A percentile compares a stretch with the other conserved stretches of the same genome.
Conservation (phyloP, 1,140 invertebrate species). For the Daktulosphaira vitifoliae region DNA sequence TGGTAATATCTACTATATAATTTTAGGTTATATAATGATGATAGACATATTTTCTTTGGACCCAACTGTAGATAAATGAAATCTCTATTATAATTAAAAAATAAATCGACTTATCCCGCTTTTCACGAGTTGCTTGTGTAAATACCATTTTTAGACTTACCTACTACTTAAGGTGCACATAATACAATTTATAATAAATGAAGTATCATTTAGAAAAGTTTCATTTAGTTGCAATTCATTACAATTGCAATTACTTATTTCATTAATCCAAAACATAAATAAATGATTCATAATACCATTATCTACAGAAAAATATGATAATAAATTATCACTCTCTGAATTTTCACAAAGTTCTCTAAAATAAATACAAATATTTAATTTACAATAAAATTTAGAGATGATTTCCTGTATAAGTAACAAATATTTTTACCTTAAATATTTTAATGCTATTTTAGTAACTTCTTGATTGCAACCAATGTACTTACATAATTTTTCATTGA, state of each 20-base stretch:
- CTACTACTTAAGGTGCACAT: background rate
- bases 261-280: slow-evolving; percentile 18
- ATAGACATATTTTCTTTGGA: no score
- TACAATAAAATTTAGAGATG: no score
- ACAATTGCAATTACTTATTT: background rate
- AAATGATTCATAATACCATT: background rate
- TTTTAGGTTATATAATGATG: no score
- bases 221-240: background rate
- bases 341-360: slow-evolving; percentile 10
- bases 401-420: no score
- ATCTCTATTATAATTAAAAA: no score
- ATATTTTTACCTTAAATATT: slow-evolving; percentile 12
- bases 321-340: slow-evolving; percentile 1
- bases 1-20: no score
- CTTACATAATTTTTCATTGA: background rate
- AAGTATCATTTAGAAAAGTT: slow-evolving; percentile 9
- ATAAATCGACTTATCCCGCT: no score
- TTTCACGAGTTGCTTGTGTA: no score
- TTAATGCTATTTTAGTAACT: background rate
- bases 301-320: slow-evolving; percentile 9
- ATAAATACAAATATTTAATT: background rate
- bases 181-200: slow-evolving; percentile 7
- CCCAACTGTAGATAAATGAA: no score
- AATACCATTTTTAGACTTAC: no score
- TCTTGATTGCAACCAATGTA: background rate